A percentile compares a stretch with the other conserved stretches of the same genome.
These are phyloP conservation scores for Leptonema lineaticorne DNA, from an alignment of 1,140 invertebrate genomes.

Conservation along the genomic window DNA sequence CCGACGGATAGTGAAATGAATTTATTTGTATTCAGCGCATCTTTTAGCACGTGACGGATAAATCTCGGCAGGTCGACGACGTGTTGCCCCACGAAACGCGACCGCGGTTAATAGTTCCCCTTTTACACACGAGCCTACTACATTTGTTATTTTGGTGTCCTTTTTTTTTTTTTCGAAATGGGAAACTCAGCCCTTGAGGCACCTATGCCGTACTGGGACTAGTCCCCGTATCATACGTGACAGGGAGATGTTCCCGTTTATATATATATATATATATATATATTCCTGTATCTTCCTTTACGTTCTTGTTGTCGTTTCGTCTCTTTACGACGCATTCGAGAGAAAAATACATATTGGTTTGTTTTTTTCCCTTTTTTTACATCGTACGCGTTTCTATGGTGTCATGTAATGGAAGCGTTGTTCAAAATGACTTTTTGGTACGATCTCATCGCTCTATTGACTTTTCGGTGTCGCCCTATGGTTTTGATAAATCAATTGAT, in stretches of 20 bases:
- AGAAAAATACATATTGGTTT: neutral
- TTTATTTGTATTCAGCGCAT: slow-evolving; percentile 19
- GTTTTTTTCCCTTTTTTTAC: too few species aligned
- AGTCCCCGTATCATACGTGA: neutral
- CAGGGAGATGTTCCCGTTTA: neutral
- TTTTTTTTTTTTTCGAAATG: neutral
- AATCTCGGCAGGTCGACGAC: slow-evolving; percentile 30
- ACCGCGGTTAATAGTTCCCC: slow-evolving; percentile 11
- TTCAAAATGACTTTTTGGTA: neutral
- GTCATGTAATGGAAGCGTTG: neutral
- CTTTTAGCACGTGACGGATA: slow-evolving; percentile 28
- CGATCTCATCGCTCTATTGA: neutral
- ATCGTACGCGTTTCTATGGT: neutral
- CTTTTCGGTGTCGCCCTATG: neutral
- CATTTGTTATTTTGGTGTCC: neutral
- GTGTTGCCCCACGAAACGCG: slow-evolving; percentile 13
- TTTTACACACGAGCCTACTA: neutral
- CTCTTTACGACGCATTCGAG: neutral
- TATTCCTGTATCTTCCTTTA: neutral
- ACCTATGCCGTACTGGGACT: neutral
- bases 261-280: neutral
- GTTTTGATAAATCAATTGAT: too few species aligned
- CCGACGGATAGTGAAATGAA: too few species aligned
- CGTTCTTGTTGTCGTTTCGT: neutral
- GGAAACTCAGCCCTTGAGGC: neutral